Base-by-base conservation (phyloP, 2,888 invertebrate genomes). In the Netelia virgata region DNA sequence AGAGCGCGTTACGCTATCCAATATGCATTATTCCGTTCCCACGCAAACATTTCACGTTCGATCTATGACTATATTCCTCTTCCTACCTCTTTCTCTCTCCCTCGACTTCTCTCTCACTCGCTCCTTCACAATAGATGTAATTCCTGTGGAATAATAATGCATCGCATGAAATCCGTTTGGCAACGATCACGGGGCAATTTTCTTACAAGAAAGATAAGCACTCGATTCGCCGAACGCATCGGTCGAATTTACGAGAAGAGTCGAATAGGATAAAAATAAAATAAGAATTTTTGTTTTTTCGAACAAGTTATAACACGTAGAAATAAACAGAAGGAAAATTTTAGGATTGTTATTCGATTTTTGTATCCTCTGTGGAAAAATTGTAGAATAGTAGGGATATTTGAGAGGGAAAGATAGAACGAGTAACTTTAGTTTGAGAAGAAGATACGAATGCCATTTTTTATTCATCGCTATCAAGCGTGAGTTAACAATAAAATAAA, bases 11-110 rank as follows among this genome's bases (percentile, higher is more conserved):
- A 72, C 72, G 72, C 59, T 82, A 77, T 77, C 73, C 69, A 77
- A 82, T 82, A 73, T 83, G 69, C 78, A 78, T 83, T 83, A 83
- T 74, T 63, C 63, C 78, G 69, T 83, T 83, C 83, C 78, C 78
- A 83, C 78, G 69, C 61, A 47, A 69, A 61, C 23, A 14, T 61
- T 78, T 61, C 61, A 70, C 50, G 66, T 73, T 77, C 72, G 53
- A 82, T 73, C 68, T 43, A n/a, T 36, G 18, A 47, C 59, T 59
- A 55, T 55, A 74, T 18, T 14, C 9, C 18, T 6, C 28, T 20
- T 28, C 28, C 28, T 28, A 28, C 5, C 28, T 28, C 28, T 28
- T 28, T 28, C 28, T 28, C 28, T 28, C 28, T 28, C 28, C 28
- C 5, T 28, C 28, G 2, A 23, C 28, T 28, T 28, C 28, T 28